Conservation (phyloP, 2,797 vertebrate genomes). For the Erethizon dorsatum region DNA sequence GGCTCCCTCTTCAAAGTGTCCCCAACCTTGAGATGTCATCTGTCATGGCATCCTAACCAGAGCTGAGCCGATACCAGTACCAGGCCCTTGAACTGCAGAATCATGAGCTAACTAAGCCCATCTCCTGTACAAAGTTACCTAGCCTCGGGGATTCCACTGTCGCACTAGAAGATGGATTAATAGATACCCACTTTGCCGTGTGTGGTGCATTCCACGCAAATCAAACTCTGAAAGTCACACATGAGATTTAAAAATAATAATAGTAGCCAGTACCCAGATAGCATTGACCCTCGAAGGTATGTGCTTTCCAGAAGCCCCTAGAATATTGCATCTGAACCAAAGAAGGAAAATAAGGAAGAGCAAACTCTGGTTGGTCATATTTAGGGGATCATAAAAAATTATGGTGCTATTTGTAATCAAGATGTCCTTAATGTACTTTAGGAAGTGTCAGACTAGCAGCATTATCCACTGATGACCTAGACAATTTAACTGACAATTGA, state of each 20-base stretch:
- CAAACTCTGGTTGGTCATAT: neutral
- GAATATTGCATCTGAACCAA: neutral
- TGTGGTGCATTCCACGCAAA: neutral
- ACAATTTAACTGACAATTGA: neutral
- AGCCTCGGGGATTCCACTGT: neutral
- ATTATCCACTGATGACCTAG: neutral
- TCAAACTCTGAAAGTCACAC: neutral
- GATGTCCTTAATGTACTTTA: neutral
- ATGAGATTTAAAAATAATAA: neutral
- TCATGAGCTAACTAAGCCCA: neutral
- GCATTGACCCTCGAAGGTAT: neutral
- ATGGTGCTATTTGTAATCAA: neutral
- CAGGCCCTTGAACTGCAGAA: neutral
- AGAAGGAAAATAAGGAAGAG: neutral
- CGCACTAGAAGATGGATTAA: neutral
- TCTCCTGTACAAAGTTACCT: neutral
- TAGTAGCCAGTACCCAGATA: neutral
- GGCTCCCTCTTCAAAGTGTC: neutral
- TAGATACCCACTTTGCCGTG: neutral
- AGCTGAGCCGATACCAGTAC: neutral
- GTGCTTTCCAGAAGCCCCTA: neutral
- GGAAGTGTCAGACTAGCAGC: neutral
- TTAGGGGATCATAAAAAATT: neutral
- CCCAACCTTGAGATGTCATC: no score
- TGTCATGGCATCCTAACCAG: neutral